Base-by-base conservation (phyloP, 2,113 vertebrate species). In the Eublepharis macularius region DNA sequence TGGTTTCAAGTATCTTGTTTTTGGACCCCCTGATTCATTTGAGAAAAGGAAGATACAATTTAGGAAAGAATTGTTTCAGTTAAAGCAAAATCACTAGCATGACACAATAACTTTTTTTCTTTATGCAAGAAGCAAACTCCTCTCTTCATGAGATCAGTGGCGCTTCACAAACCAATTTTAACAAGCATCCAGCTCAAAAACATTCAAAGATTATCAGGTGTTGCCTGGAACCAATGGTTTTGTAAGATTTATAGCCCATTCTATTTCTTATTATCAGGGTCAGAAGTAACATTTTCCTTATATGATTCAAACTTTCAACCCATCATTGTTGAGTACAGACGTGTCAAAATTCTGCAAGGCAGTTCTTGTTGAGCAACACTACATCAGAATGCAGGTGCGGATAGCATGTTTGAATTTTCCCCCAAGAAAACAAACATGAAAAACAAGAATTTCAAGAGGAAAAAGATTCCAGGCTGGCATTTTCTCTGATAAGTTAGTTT, bases 41-140 rank as follows among this genome's bases (percentile, higher is more conserved):
- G 73, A 81, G 76, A 83, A n/a, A 73, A 2, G 13, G 6, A 54
- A 7, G 8, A 83, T 12, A 49, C 4, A 54, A 6, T 86, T 90
- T 57, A 45, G 2, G 82, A 84, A 84, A 88, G 32, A 70, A 41
- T 32, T 83, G 19, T 75, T 89, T 86, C 24, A 76, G 4, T 0
- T n/a, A 14, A 82, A 47, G 57, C 79, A 68, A 91, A 85, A 90
- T 13, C 63, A 80, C 13, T 8, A 51, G 80, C 70, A 47, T 29
- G 41, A n/a, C 47, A 69, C 83, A 92, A 36, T 7, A 74, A 1
- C 10, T 80, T 24, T 10, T n/a, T 87, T 83, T 11, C 1, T 45
- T 81, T 68, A 34, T 51, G 86, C 43, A 39, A 78, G 78, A 78
- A 70, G 29, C 4, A 85, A 70, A 36, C 21, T 47, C 60, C 63